Base-by-base conservation (phyloP, 2,888 invertebrate genomes). In the Eretmocerus hayati region DNA sequence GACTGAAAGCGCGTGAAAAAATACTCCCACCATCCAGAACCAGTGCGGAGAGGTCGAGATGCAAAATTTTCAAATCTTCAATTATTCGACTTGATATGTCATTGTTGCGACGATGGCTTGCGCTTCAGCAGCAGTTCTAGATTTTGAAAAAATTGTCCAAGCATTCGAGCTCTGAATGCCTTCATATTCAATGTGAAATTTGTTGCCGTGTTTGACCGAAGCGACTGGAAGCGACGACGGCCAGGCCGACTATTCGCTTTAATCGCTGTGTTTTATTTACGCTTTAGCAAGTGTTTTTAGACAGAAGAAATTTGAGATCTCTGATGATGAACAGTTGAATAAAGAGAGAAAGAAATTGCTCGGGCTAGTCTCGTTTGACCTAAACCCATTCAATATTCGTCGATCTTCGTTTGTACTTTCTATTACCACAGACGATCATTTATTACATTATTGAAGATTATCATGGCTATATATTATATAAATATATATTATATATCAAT, bases 401-500 rank as follows among this genome's bases (percentile, higher is more conserved):
- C 54, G 54, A 56, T 52, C 59, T 61, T 56, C 58, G 59, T 62
- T 62, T 59, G 56, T 61, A 59, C 57, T 61, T 57, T 62, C 57
- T 55, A 56, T 59, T 59, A 58, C 60, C 60, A 59, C 59, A 60
- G 58, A 59, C 56, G 58, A 61, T 64, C 60, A 62, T 65, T 64
- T 62, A 61, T 58, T 61, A 62, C 61, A 62, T 63, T 63, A 66
- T 62, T 63, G 61, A 62, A 65, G 63, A 66, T 65, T 64, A 69
- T 64, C 66, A 66, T 66, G 66, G 64, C 66, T 69, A 67, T 63
- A 64, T 65, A 62, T 62, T 60, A 66, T 62, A 66, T 62, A 65
- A 60, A 63, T 64, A 67, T 64, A 67, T 65, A 64, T 64, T 66
- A 65, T 66, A 66, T 67, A 67, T 67, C 67, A 61, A 57, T 65